Percentiles rank a stretch among this genome's conserved stretches.
phyloP scores from a whole-genome alignment of 1,140 invertebrate genomes.

The Bombyx mori region DNA sequence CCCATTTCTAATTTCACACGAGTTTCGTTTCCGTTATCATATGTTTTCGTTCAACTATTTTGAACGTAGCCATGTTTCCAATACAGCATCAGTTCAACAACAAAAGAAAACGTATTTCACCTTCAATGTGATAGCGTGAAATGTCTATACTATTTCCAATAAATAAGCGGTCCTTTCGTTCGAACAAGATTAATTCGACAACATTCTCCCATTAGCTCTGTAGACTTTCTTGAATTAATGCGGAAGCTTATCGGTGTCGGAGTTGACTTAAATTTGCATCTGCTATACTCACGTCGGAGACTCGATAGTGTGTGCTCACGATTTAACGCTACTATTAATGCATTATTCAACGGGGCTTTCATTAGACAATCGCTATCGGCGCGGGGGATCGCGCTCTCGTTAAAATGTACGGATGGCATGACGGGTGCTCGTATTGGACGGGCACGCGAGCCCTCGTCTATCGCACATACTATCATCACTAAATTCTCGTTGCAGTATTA shows the following conservation, averaged over 20 bases:
- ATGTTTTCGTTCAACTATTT: no score
- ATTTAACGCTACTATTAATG: conserved; percentile 70
- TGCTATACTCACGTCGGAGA: conserved; percentile 55
- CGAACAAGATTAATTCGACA: no score
- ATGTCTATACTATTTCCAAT: no score
- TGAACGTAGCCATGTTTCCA: no score
- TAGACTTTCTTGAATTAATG: conserved; percentile 50
- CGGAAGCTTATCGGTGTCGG: conserved; percentile 56
- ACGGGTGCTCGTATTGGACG: conserved; percentile 58
- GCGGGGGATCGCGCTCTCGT: conserved; percentile 61
- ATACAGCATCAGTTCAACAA: no score
- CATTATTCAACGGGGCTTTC: conserved; percentile 69
- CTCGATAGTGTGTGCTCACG: conserved; percentile 64
- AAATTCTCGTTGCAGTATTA: no score
- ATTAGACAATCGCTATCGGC: conserved; percentile 64
- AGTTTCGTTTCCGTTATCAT: no score
- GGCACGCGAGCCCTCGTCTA: conserved; percentile 41
- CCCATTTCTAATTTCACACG: no score
- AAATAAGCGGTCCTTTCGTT: no score
- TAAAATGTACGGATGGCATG: conserved; percentile 69
- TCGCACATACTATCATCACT: conserved; percentile 13
- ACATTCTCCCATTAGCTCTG: not conserved
- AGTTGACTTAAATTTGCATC: conserved; percentile 66
- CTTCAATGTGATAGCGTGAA: no score
- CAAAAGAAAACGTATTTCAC: no score